These are phyloP conservation scores for Chaetodon trifascialis DNA, from an alignment of 2,113 vertebrate species.

Conservation along the genomic window DNA sequence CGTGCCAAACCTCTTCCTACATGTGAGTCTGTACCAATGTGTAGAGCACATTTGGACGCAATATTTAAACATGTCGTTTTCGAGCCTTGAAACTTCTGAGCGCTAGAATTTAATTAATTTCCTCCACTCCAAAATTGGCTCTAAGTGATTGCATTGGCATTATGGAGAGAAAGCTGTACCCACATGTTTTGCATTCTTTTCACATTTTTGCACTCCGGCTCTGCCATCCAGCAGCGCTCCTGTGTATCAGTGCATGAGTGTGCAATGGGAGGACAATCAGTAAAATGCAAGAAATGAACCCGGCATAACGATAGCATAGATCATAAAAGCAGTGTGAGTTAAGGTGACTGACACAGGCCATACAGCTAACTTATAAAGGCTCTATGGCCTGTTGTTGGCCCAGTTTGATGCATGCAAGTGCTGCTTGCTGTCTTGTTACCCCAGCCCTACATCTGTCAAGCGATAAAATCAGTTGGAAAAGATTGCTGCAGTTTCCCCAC, in stretches of 20 bases:
- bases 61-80: neutral
- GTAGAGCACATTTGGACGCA: neutral
- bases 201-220: neutral
- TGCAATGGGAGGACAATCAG: neutral
- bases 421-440: neutral
- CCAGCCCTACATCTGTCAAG: slow-evolving; percentile 37
- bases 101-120: neutral
- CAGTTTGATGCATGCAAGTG: neutral
- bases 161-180: neutral
- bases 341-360: neutral
- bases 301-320: neutral
- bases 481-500: slow-evolving; percentile 36
- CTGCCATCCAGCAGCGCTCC: neutral
- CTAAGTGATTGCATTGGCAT: neutral
- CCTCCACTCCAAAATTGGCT: neutral
- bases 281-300: neutral
- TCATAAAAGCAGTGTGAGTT: slow-evolving; percentile 3
- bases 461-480: slow-evolving; percentile 33
- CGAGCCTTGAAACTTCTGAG: neutral
- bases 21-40: neutral
- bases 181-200: neutral
- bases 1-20: neutral
- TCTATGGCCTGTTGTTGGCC: slow-evolving; percentile 11
- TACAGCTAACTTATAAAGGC: neutral
- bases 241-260: neutral